Conservation (phyloP, 2,797 vertebrate species). For the Gorsachius magnificus region DNA sequence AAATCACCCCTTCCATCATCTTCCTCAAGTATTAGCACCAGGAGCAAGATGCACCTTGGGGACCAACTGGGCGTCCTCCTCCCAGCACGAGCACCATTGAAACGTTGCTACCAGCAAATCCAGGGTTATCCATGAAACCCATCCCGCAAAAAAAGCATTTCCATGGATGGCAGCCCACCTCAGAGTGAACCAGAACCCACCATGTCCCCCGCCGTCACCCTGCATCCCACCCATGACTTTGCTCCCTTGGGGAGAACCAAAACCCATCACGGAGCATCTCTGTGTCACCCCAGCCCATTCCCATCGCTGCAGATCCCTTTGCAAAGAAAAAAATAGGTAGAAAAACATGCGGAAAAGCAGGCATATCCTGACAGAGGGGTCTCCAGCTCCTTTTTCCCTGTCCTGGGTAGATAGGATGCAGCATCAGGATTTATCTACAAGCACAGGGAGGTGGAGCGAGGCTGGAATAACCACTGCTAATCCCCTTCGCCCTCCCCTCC, state of each 20-base stretch:
- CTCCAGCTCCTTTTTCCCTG: neutral
- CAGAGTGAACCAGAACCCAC: neutral
- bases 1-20: rapidly evolving
- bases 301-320: rapidly evolving
- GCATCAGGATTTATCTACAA: neutral
- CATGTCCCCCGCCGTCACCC: rapidly evolving
- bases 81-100: rapidly evolving
- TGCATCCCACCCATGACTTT: neutral
- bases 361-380: rapidly evolving
- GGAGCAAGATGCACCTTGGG: neutral
- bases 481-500: neutral
- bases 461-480: neutral
- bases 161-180: rapidly evolving
- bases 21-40: neutral
- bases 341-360: neutral
- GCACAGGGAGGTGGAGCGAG: neutral
- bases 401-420: neutral
- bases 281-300: neutral
- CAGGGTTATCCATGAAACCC: neutral
- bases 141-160: rapidly evolving
- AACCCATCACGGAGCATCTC: rapidly evolving
- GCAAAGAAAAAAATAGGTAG: neutral
- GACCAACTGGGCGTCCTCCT: neutral
- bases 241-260: neutral
- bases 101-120: rapidly evolving